Conservation (phyloP, 1,140 invertebrate species). For the Drosophila willistoni region DNA sequence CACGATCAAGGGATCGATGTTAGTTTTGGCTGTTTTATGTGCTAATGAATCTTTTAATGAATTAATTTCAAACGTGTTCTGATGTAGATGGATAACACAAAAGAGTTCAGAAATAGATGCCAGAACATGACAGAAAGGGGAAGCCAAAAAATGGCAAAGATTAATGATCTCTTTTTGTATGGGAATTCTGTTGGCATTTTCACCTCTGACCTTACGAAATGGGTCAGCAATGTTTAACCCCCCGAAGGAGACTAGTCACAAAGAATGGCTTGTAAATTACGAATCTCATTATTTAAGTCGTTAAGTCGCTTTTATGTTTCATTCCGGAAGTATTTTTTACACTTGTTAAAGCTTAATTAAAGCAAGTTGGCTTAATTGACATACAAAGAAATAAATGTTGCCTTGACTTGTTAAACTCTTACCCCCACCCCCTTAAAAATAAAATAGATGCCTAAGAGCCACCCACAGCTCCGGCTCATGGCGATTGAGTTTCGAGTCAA, state of each 20-base stretch:
- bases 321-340: neutral
- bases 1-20: conserved; percentile 1
- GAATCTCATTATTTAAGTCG: too few relatives aligned
- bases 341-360: neutral
- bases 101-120: conserved; percentile 14
- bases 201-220: too few relatives aligned
- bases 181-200: too few relatives aligned
- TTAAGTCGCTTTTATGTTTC: neutral
- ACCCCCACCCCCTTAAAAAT: neutral
- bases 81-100: conserved; percentile 37
- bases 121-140: conserved; percentile 4
- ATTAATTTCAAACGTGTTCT: conserved; percentile 12
- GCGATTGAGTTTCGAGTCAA: conserved; percentile 34
- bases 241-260: too few relatives aligned
- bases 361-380: neutral
- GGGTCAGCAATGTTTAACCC: too few relatives aligned
- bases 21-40: conserved; percentile 44
- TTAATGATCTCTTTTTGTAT: neutral
- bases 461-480: neutral
- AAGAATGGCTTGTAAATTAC: too few relatives aligned
- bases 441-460: neutral
- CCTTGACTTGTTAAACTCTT: neutral
- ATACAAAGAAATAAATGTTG: neutral
- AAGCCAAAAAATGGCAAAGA: neutral
- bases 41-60: conserved; percentile 27